Percentiles rank a stretch among this genome's conserved stretches.
These are phyloP conservation scores for Rhagoletis pomonella DNA, from an alignment of 1,140 invertebrate species.

Conservation along the genomic window DNA sequence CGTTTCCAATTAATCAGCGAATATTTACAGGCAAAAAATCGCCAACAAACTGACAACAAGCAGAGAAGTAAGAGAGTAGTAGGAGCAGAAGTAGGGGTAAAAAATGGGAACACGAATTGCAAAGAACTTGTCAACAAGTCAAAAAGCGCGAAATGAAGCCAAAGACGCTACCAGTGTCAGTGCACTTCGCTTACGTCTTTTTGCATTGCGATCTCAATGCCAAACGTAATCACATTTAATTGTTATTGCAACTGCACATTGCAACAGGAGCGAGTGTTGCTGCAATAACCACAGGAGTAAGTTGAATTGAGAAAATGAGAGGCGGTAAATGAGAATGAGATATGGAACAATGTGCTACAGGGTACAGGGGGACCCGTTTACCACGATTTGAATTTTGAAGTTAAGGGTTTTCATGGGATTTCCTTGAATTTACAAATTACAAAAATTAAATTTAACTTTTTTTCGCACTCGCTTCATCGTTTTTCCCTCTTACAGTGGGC, in stretches of 20 bases:
- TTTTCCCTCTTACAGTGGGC: not conserved
- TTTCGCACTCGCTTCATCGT: not conserved
- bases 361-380: no score
- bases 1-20: constrained; percentile 49
- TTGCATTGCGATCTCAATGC: not conserved
- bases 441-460: no score
- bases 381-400: no score
- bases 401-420: no score
- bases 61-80: not conserved
- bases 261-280: constrained; percentile 13
- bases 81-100: not conserved
- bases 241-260: constrained; percentile 43
- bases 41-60: not conserved
- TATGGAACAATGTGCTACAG: no score
- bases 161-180: not conserved
- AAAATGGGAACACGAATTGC: not conserved
- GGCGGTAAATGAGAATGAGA: not conserved
- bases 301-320: not conserved
- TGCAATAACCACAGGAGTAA: not conserved
- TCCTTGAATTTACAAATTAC: no score
- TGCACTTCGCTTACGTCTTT: not conserved
- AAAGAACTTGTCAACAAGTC: constrained; percentile 36
- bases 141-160: constrained; percentile 13
- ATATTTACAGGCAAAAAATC: not conserved
- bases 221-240: constrained; percentile 45